These are phyloP conservation scores for Drosophila cardini DNA, from an alignment of 1,140 invertebrate genomes.

Conservation along the genomic window DNA sequence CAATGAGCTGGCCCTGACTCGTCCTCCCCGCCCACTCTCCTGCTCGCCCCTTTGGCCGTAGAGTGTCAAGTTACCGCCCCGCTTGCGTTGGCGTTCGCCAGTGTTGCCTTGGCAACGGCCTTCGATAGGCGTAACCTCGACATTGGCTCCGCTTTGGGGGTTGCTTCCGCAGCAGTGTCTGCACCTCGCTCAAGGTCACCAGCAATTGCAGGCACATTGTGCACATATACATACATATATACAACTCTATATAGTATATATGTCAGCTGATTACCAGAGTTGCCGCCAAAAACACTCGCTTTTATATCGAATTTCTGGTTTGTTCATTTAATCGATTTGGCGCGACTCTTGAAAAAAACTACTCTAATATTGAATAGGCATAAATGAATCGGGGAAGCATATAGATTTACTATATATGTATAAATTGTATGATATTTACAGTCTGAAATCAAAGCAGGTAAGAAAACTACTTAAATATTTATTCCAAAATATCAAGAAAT, in stretches of 20 bases:
- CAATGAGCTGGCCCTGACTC: slow-evolving; percentile 69
- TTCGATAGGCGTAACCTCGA: slow-evolving; percentile 78
- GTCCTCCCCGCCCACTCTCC: no score
- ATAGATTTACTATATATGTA: slow-evolving; percentile 37
- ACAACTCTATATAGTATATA: background rate
- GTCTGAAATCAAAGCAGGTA: no score
- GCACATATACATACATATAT: background rate
- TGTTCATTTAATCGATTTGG: slow-evolving; percentile 15
- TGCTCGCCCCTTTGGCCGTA: background rate
- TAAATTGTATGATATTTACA: no score
- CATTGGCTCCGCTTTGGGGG: slow-evolving; percentile 70
- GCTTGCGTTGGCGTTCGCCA: slow-evolving; percentile 27
- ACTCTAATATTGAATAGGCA: slow-evolving; percentile 25
- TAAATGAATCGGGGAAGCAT: slow-evolving; percentile 67
- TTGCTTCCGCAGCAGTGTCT: slow-evolving; percentile 50
- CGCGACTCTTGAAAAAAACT: slow-evolving; percentile 4
- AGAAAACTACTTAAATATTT: no score
- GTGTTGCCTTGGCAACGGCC: slow-evolving; percentile 69
- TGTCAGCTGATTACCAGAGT: slow-evolving; percentile 23
- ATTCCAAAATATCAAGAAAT: no score
- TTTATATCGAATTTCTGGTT: slow-evolving; percentile 15
- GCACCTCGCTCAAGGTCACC: slow-evolving; percentile 57
- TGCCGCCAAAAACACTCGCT: slow-evolving; percentile 3
- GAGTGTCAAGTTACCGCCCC: slow-evolving; percentile 2
- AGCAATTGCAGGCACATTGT: background rate